Conservation (phyloP, 2,797 vertebrate species). For the Premnoplex brunnescens region DNA sequence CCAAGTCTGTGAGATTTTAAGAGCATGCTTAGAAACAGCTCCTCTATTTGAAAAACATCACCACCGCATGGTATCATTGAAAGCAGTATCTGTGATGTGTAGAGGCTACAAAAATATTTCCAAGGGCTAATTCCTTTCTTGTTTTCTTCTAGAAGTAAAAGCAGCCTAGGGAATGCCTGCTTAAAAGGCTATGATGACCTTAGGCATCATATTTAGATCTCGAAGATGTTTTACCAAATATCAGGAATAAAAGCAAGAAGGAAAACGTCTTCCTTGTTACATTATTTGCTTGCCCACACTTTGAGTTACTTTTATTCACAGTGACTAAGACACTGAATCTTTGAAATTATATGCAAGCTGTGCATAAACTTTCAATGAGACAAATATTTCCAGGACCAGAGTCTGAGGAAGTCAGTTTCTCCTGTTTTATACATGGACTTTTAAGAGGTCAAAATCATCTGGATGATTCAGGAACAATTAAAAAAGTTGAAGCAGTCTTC, state of each 20-base stretch:
- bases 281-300: not conserved
- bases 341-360: not conserved
- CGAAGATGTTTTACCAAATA: not conserved
- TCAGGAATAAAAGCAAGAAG: slow-evolving; percentile 4
- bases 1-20: not conserved
- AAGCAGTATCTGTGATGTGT: not conserved
- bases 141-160: not conserved
- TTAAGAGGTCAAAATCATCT: not conserved
- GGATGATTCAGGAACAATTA: not conserved
- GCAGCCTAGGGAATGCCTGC: not conserved
- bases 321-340: not conserved
- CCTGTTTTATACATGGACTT: not conserved
- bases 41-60: not conserved
- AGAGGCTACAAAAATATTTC: not conserved
- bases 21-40: not conserved
- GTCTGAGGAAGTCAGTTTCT: not conserved
- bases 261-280: not conserved
- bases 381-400: not conserved
- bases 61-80: fast-evolving
- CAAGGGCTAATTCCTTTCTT: not conserved
- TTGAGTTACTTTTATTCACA: slow-evolving; percentile 4
- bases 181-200: not conserved
- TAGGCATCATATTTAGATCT: not conserved
- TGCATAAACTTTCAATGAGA: not conserved
- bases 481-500: not conserved